Percentiles rank a stretch among this genome's conserved stretches.
Evolutionary conservation across 1,140 invertebrate genomes (phyloP).

Genomic region (Phthorimaea operculella): DNA sequence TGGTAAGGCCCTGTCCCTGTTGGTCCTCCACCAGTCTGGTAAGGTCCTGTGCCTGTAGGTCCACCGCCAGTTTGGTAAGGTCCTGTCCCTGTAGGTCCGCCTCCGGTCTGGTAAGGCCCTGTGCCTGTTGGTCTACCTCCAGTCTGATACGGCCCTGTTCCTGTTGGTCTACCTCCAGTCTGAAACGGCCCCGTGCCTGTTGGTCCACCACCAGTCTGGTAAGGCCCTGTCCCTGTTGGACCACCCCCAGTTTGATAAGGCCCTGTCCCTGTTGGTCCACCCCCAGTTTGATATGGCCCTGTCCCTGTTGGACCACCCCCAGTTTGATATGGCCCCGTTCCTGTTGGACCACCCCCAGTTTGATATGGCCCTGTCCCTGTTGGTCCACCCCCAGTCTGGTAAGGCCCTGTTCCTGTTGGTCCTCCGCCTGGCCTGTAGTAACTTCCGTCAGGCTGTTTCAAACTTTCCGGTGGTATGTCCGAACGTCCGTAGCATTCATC

Average conservation of each 20-base stretch:
- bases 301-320: neutral
- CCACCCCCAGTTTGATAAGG: constrained; percentile 12
- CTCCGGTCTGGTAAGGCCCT: neutral
- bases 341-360: constrained; percentile 6
- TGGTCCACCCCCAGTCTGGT: neutral
- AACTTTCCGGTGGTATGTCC: constrained; percentile 26
- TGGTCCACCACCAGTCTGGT: no score
- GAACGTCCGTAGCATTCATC: constrained; percentile 52
- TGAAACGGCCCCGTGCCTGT: constrained; percentile 6
- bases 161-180: neutral
- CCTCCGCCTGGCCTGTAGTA: neutral
- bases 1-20: constrained; percentile 5
- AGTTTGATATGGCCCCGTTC: no score
- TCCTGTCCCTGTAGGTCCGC: constrained; percentile 6
- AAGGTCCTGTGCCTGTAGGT: no score
- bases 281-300: neutral
- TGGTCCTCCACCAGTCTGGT: no score
- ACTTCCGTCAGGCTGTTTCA: constrained; percentile 19
- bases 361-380: no score
- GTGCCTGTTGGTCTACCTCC: neutral
- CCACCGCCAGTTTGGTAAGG: constrained; percentile 11
- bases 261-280: constrained; percentile 7
- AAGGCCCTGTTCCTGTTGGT: no score
- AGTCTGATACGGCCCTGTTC: no score
- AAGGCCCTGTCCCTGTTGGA: no score